A percentile compares a stretch with the other conserved stretches of the same genome.
These are phyloP conservation scores for Perccottus glenii DNA, from an alignment of 2,113 vertebrate species.

Conservation along the genomic window DNA sequence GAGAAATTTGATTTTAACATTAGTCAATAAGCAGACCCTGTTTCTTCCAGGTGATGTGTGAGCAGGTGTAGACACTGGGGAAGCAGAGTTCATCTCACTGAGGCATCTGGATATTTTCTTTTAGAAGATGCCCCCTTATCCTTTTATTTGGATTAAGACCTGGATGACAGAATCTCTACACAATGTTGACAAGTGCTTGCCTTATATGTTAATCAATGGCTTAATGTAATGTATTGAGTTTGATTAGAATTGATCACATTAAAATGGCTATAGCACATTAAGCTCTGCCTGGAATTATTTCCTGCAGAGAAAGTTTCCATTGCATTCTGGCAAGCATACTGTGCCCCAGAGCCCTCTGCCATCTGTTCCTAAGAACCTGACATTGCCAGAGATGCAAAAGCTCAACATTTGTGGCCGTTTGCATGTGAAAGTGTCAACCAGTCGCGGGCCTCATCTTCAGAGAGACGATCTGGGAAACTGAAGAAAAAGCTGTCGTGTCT, in stretches of 20 bases:
- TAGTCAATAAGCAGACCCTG: too few relatives aligned
- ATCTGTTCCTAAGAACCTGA: constrained; percentile 63
- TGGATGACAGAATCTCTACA: too few relatives aligned
- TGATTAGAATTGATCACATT: neutral
- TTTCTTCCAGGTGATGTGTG: too few relatives aligned
- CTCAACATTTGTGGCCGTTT: constrained; percentile 48
- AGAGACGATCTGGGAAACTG: constrained; percentile 38
- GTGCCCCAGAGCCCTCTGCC: constrained; percentile 63
- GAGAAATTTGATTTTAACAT: too few relatives aligned
- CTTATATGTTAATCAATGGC: too few relatives aligned
- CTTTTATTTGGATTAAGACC: too few relatives aligned
- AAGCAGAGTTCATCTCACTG: too few relatives aligned
- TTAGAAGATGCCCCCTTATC: too few relatives aligned
- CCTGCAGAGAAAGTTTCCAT: constrained; percentile 72
- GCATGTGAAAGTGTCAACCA: constrained; percentile 18
- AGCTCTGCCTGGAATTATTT: constrained; percentile 12
- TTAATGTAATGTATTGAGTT: neutral
- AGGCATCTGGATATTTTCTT: too few relatives aligned
- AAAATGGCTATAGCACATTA: constrained; percentile 16
- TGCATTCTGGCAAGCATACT: constrained; percentile 65
- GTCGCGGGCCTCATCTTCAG: constrained; percentile 9
- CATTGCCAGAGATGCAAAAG: constrained; percentile 49
- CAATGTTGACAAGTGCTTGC: too few relatives aligned
- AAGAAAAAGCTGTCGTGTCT: constrained; percentile 21
- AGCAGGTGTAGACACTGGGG: too few relatives aligned